Evolutionary conservation across 53 echinoderm and acorn worm genomes (phyloP).

Genomic region (Holothuria scabra): DNA sequence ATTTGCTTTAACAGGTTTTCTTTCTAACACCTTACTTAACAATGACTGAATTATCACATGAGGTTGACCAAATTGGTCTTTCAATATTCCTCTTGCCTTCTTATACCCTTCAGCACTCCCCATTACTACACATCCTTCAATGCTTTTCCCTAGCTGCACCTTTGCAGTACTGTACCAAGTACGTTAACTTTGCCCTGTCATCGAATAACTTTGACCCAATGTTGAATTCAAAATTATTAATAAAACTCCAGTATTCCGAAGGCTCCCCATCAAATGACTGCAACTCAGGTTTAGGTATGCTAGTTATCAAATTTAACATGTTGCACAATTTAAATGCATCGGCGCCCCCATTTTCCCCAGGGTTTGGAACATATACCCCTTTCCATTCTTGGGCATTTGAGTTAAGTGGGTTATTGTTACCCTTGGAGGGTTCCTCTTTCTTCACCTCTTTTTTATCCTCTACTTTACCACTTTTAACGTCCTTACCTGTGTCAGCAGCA

Average conservation of each 20-base stretch:
- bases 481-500: neutral
- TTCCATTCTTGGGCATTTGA: constrained; percentile 10
- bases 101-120: constrained; percentile 31
- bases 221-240: constrained; percentile 51
- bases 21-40: constrained; percentile 22
- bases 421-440: neutral
- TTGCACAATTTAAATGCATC: neutral
- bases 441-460: no score
- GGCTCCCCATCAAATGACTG: constrained; percentile 45
- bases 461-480: neutral
- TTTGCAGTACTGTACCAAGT: constrained; percentile 50
- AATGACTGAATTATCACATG: constrained; percentile 35
- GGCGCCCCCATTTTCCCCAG: neutral
- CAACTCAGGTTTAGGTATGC: constrained; percentile 60
- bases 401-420: neutral
- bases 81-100: constrained; percentile 38
- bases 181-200: constrained; percentile 41
- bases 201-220: constrained; percentile 33
- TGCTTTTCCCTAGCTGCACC: constrained; percentile 57
- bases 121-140: constrained; percentile 54
- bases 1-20: constrained; percentile 37
- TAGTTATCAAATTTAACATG: no score
- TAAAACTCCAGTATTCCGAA: constrained; percentile 4
- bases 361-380: neutral
- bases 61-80: constrained; percentile 61